Evolutionary conservation across 2,888 invertebrate genomes (phyloP), one percentile per base, ranked within the genome.

Genomic region (Megastigmus dorsalis): DNA sequence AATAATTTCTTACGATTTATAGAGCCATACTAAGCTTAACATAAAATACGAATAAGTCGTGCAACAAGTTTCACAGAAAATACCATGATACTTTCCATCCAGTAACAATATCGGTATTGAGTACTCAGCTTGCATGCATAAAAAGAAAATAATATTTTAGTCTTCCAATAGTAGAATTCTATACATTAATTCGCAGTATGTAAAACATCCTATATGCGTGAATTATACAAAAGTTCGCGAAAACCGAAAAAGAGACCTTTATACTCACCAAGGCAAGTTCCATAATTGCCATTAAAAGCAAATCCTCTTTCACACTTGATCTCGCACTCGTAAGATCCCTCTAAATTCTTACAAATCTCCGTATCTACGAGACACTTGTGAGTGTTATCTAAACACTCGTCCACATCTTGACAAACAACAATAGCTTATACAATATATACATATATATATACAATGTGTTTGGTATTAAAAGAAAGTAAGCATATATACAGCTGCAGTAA

Each of bases 371-470:
- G 90, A 65, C 93, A 93, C 63, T 90, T 89, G 70, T 93, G 89
- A 67, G 90, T 88, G 41, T 92, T 92, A 54, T 90, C 88, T 0
- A 89, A 89, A 82, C 96, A 96, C 86, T 96, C 96, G 85, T 95
- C 92, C 79, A 95, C 91, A 88, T 95, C 95, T 95, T 84, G 75
- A 45, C 4, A 50, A 23, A 68, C 4, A 50, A 68, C 36, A 26
- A 36, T n/a, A n/a, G n/a, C n/a, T n/a, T n/a, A n/a, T n/a, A n/a
- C n/a, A 52, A 41, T 13, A 54, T n/a, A 30, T 15, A 50, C 10
- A 23, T 50, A 15, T 26, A 5, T 33, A 10, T 55, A 15, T 33
- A n/a, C n/a, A n/a, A n/a, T n/a, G n/a, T n/a, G n/a, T n/a, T n/a
- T n/a, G n/a, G n/a, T n/a, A n/a, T n/a, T n/a, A n/a, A n/a, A n/a